Percentiles rank a stretch among this genome's conserved stretches.
These are phyloP conservation scores for Ectemnius lituratus DNA, from an alignment of 2,888 invertebrate genomes.

Conservation along the genomic window DNA sequence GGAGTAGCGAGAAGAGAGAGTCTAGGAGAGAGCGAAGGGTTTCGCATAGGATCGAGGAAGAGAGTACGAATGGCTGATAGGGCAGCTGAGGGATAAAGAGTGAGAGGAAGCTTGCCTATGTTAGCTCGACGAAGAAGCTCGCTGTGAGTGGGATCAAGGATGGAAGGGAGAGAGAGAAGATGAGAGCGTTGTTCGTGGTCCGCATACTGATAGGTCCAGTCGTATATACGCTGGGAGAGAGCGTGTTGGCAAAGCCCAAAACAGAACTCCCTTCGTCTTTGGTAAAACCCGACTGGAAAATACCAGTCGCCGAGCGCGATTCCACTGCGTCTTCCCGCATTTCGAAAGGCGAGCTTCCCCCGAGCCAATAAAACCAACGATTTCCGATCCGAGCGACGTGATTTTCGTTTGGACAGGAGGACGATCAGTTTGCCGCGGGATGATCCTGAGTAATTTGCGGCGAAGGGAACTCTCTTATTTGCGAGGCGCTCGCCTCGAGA, in stretches of 20 bases:
- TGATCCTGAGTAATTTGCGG: slow-evolving; percentile 2
- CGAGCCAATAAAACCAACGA: slow-evolving; percentile 19
- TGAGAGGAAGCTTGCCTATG: slow-evolving; percentile 22
- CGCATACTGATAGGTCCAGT: slow-evolving; percentile 76
- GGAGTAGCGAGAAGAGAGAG: slow-evolving; percentile 35
- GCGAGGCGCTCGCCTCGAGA: neutral
- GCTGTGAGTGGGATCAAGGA: slow-evolving; percentile 45
- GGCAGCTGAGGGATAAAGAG: slow-evolving; percentile 5
- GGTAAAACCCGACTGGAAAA: slow-evolving; percentile 63
- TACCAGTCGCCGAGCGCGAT: slow-evolving; percentile 46
- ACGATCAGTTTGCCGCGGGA: slow-evolving; percentile 2
- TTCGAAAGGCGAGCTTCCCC: slow-evolving; percentile 14
- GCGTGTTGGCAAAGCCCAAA: slow-evolving; percentile 63
- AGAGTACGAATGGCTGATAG: slow-evolving; percentile 34
- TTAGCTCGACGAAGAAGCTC: slow-evolving; percentile 10
- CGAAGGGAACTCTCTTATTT: neutral
- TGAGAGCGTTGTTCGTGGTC: slow-evolving; percentile 72
- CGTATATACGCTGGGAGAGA: slow-evolving; percentile 60
- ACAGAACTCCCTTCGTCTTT: slow-evolving; percentile 65
- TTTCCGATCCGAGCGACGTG: slow-evolving; percentile 14
- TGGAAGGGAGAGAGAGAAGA: slow-evolving; percentile 37
- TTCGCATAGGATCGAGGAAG: slow-evolving; percentile 36
- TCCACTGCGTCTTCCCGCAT: slow-evolving; percentile 16
- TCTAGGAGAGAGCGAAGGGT: slow-evolving; percentile 37
- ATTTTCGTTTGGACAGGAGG: slow-evolving; percentile 4